phyloP scores from a whole-genome alignment of 2,113 vertebrate genomes.

The Mastomys coucha region DNA sequence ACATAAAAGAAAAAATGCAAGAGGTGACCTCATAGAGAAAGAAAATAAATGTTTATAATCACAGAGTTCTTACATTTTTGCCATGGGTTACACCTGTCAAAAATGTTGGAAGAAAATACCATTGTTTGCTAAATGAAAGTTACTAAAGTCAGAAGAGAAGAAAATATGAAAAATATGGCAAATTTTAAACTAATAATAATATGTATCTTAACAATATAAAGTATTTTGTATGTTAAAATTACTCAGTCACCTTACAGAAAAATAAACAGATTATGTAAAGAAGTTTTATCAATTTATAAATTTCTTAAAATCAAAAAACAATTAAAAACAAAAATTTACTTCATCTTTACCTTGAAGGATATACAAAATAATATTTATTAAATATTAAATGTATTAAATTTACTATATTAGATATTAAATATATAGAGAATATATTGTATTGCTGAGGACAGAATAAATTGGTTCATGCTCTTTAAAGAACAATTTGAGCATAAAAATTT shows the following conservation, averaged over 20 bases:
- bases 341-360: background rate
- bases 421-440: background rate
- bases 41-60: background rate
- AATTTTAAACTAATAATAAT: background rate
- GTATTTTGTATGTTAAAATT: background rate
- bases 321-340: constrained; percentile 8
- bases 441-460: background rate
- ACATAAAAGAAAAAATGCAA: constrained; percentile 14
- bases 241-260: background rate
- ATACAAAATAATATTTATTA: background rate
- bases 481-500: background rate
- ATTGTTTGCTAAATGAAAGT: background rate
- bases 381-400: background rate
- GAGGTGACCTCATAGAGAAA: constrained; percentile 2
- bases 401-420: background rate
- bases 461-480: background rate
- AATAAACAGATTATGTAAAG: background rate
- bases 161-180: constrained; percentile 10
- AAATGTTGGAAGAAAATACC: background rate
- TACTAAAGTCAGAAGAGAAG: constrained; percentile 1
- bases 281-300: background rate
- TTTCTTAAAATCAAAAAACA: background rate
- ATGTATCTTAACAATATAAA: background rate
- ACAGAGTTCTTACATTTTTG: background rate
- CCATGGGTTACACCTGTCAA: background rate